phyloP scores from a whole-genome alignment of 92 coral and sea anemone species.

The Umimayanthus chanpuru region DNA sequence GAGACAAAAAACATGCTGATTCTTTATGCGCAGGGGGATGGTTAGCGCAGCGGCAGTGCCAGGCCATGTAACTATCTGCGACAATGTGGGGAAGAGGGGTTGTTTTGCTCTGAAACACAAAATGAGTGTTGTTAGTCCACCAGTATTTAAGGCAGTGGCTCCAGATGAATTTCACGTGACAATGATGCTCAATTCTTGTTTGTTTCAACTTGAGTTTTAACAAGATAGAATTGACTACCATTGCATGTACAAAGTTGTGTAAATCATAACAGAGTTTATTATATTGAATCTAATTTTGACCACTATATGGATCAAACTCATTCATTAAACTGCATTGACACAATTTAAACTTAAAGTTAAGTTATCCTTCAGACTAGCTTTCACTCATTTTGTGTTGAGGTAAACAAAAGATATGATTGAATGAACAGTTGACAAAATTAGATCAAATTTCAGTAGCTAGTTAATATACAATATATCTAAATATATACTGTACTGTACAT shows the following conservation, averaged over 20 bases:
- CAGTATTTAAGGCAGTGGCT: background rate
- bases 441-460: too few relatives aligned
- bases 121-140: conserved; percentile 40
- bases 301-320: too few relatives aligned
- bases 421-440: too few relatives aligned
- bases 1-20: background rate
- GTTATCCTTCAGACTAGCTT: background rate
- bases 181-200: background rate
- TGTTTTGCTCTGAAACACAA: conserved; percentile 79
- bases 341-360: background rate
- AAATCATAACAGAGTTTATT: too few relatives aligned
- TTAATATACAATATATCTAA: too few relatives aligned
- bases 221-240: too few relatives aligned
- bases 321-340: too few relatives aligned
- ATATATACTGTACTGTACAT: too few relatives aligned
- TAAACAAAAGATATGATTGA: background rate
- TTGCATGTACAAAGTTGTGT: too few relatives aligned
- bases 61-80: conserved; percentile 56
- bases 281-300: too few relatives aligned
- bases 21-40: conserved; percentile 26
- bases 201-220: too few relatives aligned
- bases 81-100: conserved; percentile 60
- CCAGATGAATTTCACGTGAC: background rate
- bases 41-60: conserved; percentile 24
- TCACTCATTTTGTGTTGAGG: conserved; percentile 11